These are phyloP conservation scores for Clanis bilineata DNA, from an alignment of 2,888 invertebrate species.

Conservation along the genomic window DNA sequence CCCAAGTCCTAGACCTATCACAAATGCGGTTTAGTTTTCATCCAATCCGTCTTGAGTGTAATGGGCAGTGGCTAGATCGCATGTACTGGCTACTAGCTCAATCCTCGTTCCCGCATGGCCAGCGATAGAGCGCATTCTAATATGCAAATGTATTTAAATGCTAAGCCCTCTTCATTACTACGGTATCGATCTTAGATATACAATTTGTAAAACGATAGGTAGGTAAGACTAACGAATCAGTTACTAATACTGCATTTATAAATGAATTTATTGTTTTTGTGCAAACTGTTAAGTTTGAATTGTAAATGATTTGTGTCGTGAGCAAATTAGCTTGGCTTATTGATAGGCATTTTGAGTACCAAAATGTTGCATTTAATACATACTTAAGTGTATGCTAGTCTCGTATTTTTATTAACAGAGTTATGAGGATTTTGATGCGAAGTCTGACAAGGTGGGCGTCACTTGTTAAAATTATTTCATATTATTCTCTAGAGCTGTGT, in stretches of 20 bases:
- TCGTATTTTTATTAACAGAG: no score
- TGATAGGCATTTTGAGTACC: not conserved
- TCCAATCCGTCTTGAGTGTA: conserved; percentile 9
- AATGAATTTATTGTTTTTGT: conserved; percentile 20
- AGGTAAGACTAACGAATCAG: conserved; percentile 67
- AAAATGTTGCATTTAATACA: not conserved
- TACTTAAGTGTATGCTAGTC: not conserved
- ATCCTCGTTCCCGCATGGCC: conserved; percentile 17
- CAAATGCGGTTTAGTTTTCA: conserved; percentile 4
- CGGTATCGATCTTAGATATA: conserved; percentile 81
- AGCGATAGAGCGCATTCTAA: conserved; percentile 72
- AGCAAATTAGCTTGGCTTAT: not conserved
- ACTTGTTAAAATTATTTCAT: no score
- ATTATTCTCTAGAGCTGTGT: no score
- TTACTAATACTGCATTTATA: conserved; percentile 46
- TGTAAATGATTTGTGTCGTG: conserved; percentile 1
- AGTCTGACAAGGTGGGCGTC: no score
- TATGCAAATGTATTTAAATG: conserved; percentile 83
- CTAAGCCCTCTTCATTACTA: conserved; percentile 81
- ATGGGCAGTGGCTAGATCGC: conserved; percentile 5
- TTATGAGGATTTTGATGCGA: no score
- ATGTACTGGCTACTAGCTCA: not conserved
- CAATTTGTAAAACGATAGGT: conserved; percentile 80
- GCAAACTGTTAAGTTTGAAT: conserved; percentile 12
- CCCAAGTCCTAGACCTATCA: not conserved